Evolutionary conservation across 2,888 invertebrate genomes (phyloP), one percentile per base, ranked within the genome.

Genomic region (Elegia similella): DNA sequence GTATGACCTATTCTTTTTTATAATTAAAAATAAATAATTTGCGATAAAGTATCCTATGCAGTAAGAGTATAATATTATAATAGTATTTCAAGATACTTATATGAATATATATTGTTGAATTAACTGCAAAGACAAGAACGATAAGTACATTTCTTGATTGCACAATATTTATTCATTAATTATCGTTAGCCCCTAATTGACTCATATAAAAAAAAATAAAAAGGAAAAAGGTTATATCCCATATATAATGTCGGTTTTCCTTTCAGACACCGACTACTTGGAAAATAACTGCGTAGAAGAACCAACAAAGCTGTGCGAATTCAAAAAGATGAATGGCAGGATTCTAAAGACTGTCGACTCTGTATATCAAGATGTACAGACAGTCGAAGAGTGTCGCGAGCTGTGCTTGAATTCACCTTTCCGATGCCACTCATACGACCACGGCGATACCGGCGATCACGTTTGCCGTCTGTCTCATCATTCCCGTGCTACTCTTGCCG

Each of bases 261-360:
- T 69, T 76, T 42, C 68, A 92, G 92, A 92, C 63, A 88, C 93
- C 75, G 97, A 98, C 79, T 98, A 97, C 87, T 93, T 98, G 89
- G 97, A 98, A 85, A 98, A 97, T 87, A 97, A 97, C 83, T 98
- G 97, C 84, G 97, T 97, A 38, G 97, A 97, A 75, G 98, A 98
- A 77, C 97, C 98, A n/a, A 96, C 96, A 52, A 97, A 97, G 83
- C 92, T 98, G 63, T 98, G 98, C 88, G 98, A 98, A 87, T 98
- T 98, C 92, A 97, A 97, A 86, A 96, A 97, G 79, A 93, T 97
- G 82, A 94, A 94, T 44, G 97, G 97, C 12, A 95, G 96, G 73
- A 98, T 98, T 70, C 88, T 98, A 65, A 98, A 98, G 88, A 98
- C 98, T 0, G 98, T 98, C 52, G 98, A 98, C 78, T 97, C 97